Evolutionary conservation across 2,888 invertebrate species (phyloP).

Genomic region (Eudasyphora cyanicolor): DNA sequence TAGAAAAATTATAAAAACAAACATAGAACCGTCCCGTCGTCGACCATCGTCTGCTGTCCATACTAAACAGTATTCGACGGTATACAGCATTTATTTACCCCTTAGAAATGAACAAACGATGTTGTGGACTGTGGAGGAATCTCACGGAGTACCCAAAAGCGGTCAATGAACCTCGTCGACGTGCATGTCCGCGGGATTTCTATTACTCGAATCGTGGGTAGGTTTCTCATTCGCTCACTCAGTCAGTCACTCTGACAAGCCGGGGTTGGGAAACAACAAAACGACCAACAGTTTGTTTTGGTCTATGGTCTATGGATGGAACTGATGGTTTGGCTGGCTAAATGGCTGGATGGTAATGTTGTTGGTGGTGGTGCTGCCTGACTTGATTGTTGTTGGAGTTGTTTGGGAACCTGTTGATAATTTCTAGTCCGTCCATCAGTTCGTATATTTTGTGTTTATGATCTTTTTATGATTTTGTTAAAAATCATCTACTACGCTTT

Average conservation of each 20-base stretch:
- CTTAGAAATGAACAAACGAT: too few relatives aligned
- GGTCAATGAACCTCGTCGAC: conserved; percentile 15
- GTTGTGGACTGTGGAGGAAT: too few relatives aligned
- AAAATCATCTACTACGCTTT: not conserved
- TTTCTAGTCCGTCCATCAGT: not conserved
- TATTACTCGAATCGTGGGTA: not conserved
- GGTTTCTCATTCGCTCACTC: too few relatives aligned
- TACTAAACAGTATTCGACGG: too few relatives aligned
- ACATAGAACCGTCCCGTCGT: not conserved
- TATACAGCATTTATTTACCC: too few relatives aligned
- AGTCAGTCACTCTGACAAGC: too few relatives aligned
- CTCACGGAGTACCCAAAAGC: not conserved
- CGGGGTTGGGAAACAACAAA: not conserved
- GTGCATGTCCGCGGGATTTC: not conserved
- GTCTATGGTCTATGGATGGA: not conserved
- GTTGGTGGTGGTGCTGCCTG: too few relatives aligned
- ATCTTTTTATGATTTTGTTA: conserved; percentile 7
- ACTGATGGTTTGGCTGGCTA: not conserved
- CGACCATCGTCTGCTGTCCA: too few relatives aligned
- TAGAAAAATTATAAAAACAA: conserved; percentile 1
- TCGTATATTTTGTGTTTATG: conserved; percentile 13
- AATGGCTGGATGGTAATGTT: too few relatives aligned
- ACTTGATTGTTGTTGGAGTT: not conserved
- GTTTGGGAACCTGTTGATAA: conserved; percentile 3
- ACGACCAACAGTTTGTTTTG: not conserved